phyloP scores from a whole-genome alignment of 37 sponge, comb jelly and placozoan species.

The Aphrocallistes beatrix region DNA sequence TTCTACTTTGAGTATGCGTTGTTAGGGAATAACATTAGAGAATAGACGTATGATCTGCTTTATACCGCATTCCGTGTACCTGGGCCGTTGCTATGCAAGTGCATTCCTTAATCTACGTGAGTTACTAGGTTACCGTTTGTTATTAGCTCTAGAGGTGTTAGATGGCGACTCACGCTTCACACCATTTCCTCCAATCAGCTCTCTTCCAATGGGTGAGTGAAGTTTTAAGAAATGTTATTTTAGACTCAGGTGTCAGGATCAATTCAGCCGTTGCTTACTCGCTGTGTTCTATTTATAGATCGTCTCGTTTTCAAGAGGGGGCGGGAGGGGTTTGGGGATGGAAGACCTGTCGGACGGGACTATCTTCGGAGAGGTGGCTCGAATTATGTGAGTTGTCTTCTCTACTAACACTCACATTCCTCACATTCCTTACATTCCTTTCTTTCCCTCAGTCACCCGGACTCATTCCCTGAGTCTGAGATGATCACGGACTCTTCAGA shows the following conservation, averaged over 20 bases:
- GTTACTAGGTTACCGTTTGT: no score
- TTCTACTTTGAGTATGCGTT: no score
- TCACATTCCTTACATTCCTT: no score
- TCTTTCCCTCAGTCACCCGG: neutral
- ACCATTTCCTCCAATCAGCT: neutral
- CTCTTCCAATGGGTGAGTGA: conserved; percentile 12
- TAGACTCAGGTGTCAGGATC: no score
- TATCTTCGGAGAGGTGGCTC: neutral
- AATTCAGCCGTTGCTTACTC: no score
- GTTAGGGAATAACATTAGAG: no score
- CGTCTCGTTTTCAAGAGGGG: neutral
- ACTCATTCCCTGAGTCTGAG: neutral
- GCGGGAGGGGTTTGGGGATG: neutral
- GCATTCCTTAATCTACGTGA: no score
- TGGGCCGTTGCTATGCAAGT: neutral
- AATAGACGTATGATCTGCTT: no score
- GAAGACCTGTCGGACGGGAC: neutral
- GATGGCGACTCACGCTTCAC: conserved; percentile 4
- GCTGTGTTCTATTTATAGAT: no score
- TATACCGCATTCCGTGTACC: neutral
- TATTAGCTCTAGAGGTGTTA: no score
- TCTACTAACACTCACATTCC: neutral
- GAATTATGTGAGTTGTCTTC: neutral
- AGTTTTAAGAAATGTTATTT: no score
- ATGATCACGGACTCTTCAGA: neutral